Conservation (phyloP, 2,113 vertebrate species). For the Mohoua ochrocephala region DNA sequence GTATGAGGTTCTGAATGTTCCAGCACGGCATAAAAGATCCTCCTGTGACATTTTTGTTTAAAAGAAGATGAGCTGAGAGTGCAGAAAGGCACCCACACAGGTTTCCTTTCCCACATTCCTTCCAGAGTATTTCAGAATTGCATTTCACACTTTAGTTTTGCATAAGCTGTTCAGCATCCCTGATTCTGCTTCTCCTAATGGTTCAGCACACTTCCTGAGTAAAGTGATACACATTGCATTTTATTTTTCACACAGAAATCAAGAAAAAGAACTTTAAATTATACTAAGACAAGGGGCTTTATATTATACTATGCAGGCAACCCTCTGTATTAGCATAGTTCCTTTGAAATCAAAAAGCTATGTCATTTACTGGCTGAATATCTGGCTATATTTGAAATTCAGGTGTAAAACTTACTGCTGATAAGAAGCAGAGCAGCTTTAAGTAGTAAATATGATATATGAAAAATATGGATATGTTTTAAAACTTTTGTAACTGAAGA, state of each 20-base stretch:
- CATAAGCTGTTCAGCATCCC: background rate
- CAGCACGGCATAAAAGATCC: background rate
- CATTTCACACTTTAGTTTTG: background rate
- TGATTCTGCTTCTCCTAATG: background rate
- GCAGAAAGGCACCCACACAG: background rate
- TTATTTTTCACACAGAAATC: background rate
- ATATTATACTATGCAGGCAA: background rate
- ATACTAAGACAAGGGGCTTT: background rate
- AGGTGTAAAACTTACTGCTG: background rate
- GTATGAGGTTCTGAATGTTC: background rate
- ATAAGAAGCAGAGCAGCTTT: background rate
- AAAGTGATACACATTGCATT: background rate
- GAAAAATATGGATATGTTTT: background rate
- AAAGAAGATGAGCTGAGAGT: background rate
- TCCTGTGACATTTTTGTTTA: background rate
- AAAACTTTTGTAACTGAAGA: background rate
- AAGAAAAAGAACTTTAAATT: background rate
- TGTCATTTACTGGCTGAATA: background rate
- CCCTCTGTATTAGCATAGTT: background rate
- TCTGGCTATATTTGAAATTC: background rate
- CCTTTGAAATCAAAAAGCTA: background rate
- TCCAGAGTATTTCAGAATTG: background rate
- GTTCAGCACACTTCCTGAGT: background rate
- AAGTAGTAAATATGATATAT: background rate
- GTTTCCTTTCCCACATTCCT: background rate